Evolutionary conservation across 2,888 invertebrate genomes (phyloP).

Genomic region (Rotaria macrura): DNA sequence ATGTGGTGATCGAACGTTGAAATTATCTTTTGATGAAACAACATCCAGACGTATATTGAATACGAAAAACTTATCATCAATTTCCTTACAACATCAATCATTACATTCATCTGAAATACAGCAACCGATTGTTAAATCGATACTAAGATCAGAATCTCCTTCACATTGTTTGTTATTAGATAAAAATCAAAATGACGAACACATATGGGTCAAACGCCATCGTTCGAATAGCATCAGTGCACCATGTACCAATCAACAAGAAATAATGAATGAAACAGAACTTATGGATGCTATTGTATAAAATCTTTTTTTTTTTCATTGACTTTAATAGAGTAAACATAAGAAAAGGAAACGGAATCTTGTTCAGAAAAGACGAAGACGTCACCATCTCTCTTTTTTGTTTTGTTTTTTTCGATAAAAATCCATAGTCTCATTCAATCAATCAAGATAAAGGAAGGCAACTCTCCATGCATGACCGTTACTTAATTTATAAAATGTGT

Average conservation of each 20-base stretch:
- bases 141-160: neutral
- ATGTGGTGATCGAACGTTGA: neutral
- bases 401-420: no score
- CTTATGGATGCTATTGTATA: neutral
- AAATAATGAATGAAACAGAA: neutral
- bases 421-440: no score
- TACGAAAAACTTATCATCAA: neutral
- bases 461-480: no score
- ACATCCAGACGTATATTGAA: neutral
- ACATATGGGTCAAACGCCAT: neutral
- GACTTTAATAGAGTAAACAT: no score
- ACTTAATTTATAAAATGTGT: no score
- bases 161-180: neutral
- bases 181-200: neutral
- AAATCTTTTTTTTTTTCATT: neutral
- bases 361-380: neutral
- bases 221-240: neutral
- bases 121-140: neutral
- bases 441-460: no score
- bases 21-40: neutral
- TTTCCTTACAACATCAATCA: neutral
- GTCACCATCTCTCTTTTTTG: no score
- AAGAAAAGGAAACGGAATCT: no score
- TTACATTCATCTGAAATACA: no score
- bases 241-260: neutral